A percentile compares a stretch with the other conserved stretches of the same genome.
phyloP scores from a whole-genome alignment of 2,113 vertebrate genomes.

The Oncorhynchus kisutch region DNA sequence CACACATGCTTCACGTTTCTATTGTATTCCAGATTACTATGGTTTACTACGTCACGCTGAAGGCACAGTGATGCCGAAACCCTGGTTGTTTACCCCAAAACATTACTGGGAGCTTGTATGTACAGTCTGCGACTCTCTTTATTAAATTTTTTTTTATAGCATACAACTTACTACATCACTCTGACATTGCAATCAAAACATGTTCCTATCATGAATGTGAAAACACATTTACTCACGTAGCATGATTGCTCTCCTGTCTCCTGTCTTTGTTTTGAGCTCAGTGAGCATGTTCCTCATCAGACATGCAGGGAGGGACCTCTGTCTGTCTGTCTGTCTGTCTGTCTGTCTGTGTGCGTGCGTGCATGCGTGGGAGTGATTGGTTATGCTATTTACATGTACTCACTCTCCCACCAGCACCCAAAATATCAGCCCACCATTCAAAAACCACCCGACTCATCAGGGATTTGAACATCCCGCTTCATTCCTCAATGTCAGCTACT shows the following conservation, averaged over 20 bases:
- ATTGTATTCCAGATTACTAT: too few species aligned
- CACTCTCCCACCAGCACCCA: conserved; percentile 13
- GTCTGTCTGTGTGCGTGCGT: not conserved
- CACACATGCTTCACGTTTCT: not conserved
- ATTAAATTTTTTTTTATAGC: too few species aligned
- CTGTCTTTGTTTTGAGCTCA: not conserved
- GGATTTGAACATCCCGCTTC: not conserved
- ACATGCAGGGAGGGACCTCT: conserved; percentile 17
- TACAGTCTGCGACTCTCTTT: too few species aligned
- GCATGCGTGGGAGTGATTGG: conserved; percentile 6
- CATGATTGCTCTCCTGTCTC: not conserved
- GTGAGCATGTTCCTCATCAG: conserved; percentile 14
- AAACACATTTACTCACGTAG: not conserved
- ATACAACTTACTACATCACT: not conserved
- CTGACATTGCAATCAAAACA: not conserved
- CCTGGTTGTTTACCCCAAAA: too few species aligned
- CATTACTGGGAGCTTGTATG: too few species aligned
- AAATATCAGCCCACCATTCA: conserved; percentile 4
- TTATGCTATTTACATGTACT: conserved; percentile 36
- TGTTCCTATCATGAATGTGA: not conserved
- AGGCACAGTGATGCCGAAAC: too few species aligned
- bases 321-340: too few species aligned
- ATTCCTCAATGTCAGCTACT: not conserved
- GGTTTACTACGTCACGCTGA: too few species aligned
- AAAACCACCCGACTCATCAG: not conserved